These are phyloP conservation scores for Temnopleurus reevesii DNA, from an alignment of 53 echinoderm and acorn worm species.

Conservation along the genomic window DNA sequence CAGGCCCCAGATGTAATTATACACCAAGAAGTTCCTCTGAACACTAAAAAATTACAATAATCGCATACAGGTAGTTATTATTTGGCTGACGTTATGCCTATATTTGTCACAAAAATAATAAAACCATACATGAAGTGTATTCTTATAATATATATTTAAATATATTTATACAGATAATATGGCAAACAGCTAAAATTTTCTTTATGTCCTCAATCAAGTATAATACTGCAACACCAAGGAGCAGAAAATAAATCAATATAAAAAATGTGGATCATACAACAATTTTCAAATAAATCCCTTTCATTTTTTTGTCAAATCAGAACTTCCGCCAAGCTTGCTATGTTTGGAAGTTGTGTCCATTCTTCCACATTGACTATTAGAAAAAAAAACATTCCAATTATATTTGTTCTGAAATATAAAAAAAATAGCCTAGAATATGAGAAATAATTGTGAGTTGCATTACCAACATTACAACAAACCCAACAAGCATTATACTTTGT, in stretches of 20 bases:
- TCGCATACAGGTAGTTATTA: not conserved
- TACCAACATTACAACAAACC: not conserved
- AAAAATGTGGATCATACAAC: constrained; percentile 24
- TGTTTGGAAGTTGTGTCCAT: constrained; percentile 8
- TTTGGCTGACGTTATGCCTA: constrained; percentile 58
- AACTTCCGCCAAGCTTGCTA: constrained; percentile 39
- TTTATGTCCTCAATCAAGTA: constrained; percentile 50
- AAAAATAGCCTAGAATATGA: not conserved
- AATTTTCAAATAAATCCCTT: constrained; percentile 41
- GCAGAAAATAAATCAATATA: constrained; percentile 31
- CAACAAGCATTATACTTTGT: not conserved
- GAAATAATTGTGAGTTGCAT: constrained; percentile 24
- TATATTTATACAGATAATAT: constrained; percentile 60
- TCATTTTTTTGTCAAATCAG: not conserved
- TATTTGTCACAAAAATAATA: constrained; percentile 66
- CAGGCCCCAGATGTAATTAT: no score
- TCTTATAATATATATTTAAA: constrained; percentile 59
- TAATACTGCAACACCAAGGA: constrained; percentile 60
- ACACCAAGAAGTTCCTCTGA: no score
- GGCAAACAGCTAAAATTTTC: constrained; percentile 53
- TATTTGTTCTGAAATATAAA: not conserved
- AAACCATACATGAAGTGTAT: constrained; percentile 64
- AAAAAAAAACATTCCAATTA: not conserved
- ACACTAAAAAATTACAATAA: not conserved
- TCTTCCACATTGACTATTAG: not conserved